phyloP scores from a whole-genome alignment of 1,140 invertebrate species.

The Lasaia peninsularis region DNA sequence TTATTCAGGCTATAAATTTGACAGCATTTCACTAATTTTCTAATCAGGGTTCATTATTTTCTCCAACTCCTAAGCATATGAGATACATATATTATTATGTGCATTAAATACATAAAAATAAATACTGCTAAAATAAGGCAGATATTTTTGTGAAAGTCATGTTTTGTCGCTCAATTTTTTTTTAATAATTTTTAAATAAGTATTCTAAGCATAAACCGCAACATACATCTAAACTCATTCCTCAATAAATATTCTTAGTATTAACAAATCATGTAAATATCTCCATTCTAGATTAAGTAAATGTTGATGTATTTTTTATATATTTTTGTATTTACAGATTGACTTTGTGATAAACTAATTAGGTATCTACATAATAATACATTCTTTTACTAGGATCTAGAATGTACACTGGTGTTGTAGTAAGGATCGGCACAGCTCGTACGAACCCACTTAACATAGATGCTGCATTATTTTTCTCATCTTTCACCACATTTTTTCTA shows the following conservation, averaged over 20 bases:
- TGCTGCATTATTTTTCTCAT: constrained; percentile 39
- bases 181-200: not conserved
- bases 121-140: too few species aligned
- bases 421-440: constrained; percentile 47
- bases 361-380: constrained; percentile 67
- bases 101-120: too few species aligned
- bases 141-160: not conserved
- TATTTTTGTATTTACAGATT: not conserved
- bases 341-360: constrained; percentile 16
- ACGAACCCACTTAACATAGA: constrained; percentile 49
- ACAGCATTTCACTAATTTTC: too few species aligned
- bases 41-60: too few species aligned
- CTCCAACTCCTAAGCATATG: too few species aligned
- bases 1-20: too few species aligned
- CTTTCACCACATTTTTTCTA: constrained; percentile 18
- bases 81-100: too few species aligned
- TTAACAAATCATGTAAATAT: not conserved
- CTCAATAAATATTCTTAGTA: constrained; percentile 1
- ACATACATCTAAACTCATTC: not conserved
- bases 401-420: constrained; percentile 54
- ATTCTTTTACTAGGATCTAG: constrained; percentile 67
- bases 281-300: not conserved
- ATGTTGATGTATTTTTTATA: not conserved
- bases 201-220: not conserved
- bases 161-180: not conserved